These are phyloP conservation scores for Linurgus olivaceus DNA, from an alignment of 2,797 vertebrate genomes.

Conservation along the genomic window DNA sequence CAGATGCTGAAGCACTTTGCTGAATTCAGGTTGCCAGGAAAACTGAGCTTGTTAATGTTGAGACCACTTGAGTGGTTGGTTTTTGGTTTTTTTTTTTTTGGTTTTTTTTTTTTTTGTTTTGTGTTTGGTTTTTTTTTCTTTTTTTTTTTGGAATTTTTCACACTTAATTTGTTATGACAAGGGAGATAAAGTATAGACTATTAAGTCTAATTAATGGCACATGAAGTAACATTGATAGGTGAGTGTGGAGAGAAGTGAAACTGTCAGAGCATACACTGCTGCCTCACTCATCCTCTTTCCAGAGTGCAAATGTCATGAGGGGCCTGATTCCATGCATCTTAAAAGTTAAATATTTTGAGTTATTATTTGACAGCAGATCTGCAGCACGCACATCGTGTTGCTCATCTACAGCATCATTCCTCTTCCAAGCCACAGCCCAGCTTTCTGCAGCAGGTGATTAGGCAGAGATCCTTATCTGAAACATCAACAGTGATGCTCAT, in stretches of 20 bases:
- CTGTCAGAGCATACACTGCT: rapidly evolving
- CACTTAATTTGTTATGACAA: slow-evolving; percentile 41
- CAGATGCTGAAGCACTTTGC: neutral
- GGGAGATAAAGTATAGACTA: slow-evolving; percentile 23
- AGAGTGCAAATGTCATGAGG: neutral
- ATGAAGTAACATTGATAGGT: neutral
- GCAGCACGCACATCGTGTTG: neutral
- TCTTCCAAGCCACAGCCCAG: neutral
- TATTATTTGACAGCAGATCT: neutral
- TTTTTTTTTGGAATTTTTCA: neutral
- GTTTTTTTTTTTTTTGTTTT: neutral
- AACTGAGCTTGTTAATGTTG: neutral
- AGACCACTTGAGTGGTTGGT: neutral
- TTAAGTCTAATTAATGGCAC: slow-evolving; percentile 43
- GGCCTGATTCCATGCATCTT: neutral
- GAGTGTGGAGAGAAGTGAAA: neutral
- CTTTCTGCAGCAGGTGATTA: neutral
- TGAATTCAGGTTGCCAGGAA: neutral
- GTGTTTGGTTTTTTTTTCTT: neutral
- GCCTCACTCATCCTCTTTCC: neutral
- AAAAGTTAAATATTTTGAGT: neutral
- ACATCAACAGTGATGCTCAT: neutral
- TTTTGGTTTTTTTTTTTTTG: neutral
- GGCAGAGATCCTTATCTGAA: neutral
- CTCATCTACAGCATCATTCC: neutral